A percentile compares a stretch with the other conserved stretches of the same genome.
Evolutionary conservation across 2,113 vertebrate genomes (phyloP).

Genomic region (Nycticorax nycticorax): DNA sequence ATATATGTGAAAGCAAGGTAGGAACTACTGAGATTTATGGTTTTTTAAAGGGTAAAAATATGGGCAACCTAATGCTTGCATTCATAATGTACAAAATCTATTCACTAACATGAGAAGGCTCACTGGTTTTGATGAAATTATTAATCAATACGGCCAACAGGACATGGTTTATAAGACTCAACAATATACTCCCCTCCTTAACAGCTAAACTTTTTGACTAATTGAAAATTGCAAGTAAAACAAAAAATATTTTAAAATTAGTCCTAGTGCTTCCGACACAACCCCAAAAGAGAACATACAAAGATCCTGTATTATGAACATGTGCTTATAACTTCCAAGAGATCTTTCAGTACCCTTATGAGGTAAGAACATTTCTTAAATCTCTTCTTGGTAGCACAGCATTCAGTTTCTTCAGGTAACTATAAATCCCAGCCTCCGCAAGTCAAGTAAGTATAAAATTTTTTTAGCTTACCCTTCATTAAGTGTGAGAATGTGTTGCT

Average conservation of each 20-base stretch:
- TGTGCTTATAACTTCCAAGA: not conserved
- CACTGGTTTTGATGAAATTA: not conserved
- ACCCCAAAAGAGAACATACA: not conserved
- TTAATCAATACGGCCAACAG: not conserved
- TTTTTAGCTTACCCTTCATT: not conserved
- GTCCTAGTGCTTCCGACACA: not conserved
- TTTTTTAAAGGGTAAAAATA: not conserved
- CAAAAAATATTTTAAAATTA: not conserved
- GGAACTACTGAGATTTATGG: not conserved
- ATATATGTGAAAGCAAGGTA: not conserved
- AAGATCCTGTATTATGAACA: not conserved
- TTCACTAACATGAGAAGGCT: not conserved
- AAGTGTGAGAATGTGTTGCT: not conserved
- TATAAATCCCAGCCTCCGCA: not conserved
- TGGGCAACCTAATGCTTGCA: not conserved
- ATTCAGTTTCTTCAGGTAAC: not conserved
- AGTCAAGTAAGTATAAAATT: not conserved
- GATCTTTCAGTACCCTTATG: not conserved
- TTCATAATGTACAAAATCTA: not conserved
- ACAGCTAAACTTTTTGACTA: not conserved
- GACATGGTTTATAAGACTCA: not conserved
- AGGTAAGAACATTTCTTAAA: not conserved
- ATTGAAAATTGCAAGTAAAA: not conserved
- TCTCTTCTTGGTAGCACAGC: not conserved
- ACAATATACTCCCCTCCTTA: not conserved